A percentile compares a stretch with the other conserved stretches of the same genome.
Conservation (phyloP, 2,888 invertebrate species). For the Cyaniris semiargus region DNA sequence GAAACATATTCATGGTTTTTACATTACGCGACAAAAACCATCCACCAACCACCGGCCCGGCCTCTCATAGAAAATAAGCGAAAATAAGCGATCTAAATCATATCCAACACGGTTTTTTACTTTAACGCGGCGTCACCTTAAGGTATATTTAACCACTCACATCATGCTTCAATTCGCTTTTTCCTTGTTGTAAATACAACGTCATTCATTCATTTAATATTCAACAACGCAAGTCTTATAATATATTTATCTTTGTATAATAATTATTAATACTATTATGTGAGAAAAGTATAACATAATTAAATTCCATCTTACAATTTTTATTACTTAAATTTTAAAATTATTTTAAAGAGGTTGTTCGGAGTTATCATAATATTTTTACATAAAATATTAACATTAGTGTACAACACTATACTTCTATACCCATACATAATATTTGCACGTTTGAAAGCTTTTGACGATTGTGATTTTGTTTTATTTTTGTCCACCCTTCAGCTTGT, state of each 20-base stretch:
- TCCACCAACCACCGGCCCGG: no score
- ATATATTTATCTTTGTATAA: no score
- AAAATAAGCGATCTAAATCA: no score
- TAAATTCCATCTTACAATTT: background rate
- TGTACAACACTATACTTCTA: background rate
- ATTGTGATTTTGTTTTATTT: conserved; percentile 80
- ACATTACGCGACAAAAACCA: no score
- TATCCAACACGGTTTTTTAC: no score
- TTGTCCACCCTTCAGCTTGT: conserved; percentile 52
- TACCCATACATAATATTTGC: conserved; percentile 49
- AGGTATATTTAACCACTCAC: background rate
- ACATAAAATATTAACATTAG: background rate
- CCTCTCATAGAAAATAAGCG: no score
- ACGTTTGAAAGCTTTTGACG: conserved; percentile 81
- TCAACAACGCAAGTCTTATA: background rate
- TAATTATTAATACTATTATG: background rate
- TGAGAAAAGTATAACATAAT: background rate
- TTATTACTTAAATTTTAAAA: background rate
- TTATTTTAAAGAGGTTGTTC: background rate
- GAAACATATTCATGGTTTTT: no score
- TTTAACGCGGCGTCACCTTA: no score
- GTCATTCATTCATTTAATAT: background rate
- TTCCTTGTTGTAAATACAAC: background rate
- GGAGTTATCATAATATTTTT: background rate
- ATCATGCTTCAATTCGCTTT: background rate